Percentiles rank a stretch among this genome's conserved stretches.
Conservation (phyloP, 2,888 invertebrate genomes). For the Pollenia griseotomentosa region DNA sequence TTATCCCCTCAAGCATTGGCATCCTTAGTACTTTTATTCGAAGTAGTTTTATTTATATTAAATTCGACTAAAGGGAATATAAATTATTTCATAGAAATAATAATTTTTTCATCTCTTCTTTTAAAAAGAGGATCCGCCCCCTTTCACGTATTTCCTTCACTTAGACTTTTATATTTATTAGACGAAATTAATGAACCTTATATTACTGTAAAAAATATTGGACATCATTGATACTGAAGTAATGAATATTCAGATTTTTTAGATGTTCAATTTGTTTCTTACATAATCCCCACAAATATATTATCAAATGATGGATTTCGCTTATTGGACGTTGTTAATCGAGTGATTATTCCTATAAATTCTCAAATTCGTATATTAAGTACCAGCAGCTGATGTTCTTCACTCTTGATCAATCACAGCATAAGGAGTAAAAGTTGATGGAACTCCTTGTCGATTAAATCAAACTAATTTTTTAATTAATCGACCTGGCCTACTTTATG, state of each 20-base stretch:
- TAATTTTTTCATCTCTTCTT: too few species aligned
- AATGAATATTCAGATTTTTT: constrained; percentile 88
- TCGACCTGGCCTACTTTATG: constrained; percentile 88
- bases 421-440: constrained; percentile 88
- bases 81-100: too few species aligned
- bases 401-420: constrained; percentile 88
- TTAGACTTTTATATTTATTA: constrained; percentile 86
- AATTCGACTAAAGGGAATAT: constrained; percentile 80
- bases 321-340: constrained; percentile 87
- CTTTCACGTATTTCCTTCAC: constrained; percentile 87
- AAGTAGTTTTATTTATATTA: constrained; percentile 80
- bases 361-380: constrained; percentile 87
- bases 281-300: constrained; percentile 85
- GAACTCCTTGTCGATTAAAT: constrained; percentile 88
- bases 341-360: constrained; percentile 86
- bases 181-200: constrained; percentile 87
- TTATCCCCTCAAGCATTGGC: constrained; percentile 87
- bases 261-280: constrained; percentile 87
- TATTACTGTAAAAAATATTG: constrained; percentile 87
- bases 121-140: constrained; percentile 86
- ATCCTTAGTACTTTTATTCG: constrained; percentile 86
- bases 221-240: constrained; percentile 88
- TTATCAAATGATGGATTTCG: constrained; percentile 85
- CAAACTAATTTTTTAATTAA: constrained; percentile 87
- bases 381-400: constrained; percentile 87